A percentile compares a stretch with the other conserved stretches of the same genome.
Conservation (phyloP, 1,140 invertebrate genomes). For the Drosophila kurseongensis region DNA sequence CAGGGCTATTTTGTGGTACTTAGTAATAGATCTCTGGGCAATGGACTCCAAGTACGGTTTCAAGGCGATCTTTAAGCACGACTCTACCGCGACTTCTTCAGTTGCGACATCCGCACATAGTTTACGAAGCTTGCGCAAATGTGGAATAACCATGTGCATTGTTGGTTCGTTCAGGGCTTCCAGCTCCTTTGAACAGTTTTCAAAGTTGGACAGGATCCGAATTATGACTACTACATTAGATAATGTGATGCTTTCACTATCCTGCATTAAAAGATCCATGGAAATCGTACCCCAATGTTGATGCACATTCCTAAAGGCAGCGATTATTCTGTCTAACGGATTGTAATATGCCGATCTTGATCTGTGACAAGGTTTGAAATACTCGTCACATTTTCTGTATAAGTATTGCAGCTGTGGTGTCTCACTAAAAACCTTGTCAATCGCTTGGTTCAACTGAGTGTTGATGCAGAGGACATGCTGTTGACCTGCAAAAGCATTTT, state of each 20-base stretch:
- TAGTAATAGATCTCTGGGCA: not conserved
- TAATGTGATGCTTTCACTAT: not conserved
- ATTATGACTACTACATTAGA: not conserved
- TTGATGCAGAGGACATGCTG: not conserved
- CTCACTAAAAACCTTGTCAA: not conserved
- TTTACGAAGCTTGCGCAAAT: not conserved
- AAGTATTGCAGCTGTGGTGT: not conserved
- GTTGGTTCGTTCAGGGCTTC: not conserved
- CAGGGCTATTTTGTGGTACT: not conserved
- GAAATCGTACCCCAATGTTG: no score
- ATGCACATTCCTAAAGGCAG: not conserved
- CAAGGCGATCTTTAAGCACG: not conserved
- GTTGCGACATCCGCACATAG: not conserved
- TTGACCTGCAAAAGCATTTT: not conserved
- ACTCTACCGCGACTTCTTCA: not conserved
- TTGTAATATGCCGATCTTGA: not conserved
- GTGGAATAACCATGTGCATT: conserved; percentile 1
- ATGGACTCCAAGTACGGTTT: not conserved
- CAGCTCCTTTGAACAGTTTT: not conserved
- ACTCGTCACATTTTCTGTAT: not conserved
- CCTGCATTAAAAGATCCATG: not conserved
- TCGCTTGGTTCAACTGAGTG: not conserved
- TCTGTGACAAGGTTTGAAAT: not conserved
- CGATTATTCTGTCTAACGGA: conserved; percentile 3
- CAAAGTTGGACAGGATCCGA: not conserved